Base-by-base conservation (phyloP, 2,888 invertebrate species). In the Adelognathus sp. region DNA sequence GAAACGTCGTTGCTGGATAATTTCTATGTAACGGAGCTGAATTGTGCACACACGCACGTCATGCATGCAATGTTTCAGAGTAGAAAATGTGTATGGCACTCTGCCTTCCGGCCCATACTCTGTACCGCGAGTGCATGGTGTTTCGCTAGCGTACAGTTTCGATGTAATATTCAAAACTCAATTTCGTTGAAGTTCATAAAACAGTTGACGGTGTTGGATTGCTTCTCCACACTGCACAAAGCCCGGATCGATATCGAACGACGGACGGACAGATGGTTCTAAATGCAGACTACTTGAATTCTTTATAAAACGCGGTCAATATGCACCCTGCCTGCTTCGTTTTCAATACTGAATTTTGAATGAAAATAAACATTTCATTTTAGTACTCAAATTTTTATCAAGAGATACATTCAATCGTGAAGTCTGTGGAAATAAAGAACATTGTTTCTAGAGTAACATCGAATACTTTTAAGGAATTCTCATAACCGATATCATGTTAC, bases 1-100 rank as follows among this genome's bases (percentile, higher is more conserved):
- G 66, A 67, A 67, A 36, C 71, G 44, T 44, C 52, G 44, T 46
- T 3, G 6, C 18, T 44, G 71, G 63, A 70, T 71, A 60, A 76
- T 76, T 76, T 60, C 54, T 27, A 67, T 66, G 66, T 36, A 52
- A 76, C 64, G 60, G 44, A 24, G 27, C 16, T 3, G 21, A 33
- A 36, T 21, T 31, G 14, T 31, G 18, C 14, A 31, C 21, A 50
- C 27, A 18, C 11, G 1, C 24, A 33, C 14, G 14, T 56, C 6
- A 56, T 33, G 56, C n/a, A 14, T 39, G 39, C 29, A 33, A 74
- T 60, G 58, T 60, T 39, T 60, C 27, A 52, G n/a, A 16, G 18
- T 31, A n/a, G 29, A 74, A 60, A 60, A 16, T 9, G 3, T 36
- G 14, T 21, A 18, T 11, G 16, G 46, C 36, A 36, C 14, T 61